Evolutionary conservation across 2,888 invertebrate species (phyloP), one percentile per base, ranked within the genome.

Genomic region (Aethes cnicana): DNA sequence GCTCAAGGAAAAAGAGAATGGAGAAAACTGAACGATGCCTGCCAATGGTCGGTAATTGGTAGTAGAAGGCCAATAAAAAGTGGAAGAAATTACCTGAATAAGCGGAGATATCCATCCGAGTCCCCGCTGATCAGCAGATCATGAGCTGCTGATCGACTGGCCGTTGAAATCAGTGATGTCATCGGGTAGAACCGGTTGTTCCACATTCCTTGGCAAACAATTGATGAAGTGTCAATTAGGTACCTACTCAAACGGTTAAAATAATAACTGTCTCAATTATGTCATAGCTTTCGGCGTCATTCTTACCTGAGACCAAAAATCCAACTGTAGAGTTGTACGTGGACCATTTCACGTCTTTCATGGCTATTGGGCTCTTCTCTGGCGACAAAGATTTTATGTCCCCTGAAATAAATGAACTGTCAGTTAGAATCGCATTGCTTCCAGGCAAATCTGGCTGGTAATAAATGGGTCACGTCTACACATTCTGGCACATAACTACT

Each of bases 331-430:
- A 95, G 66, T 96, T 97, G 66, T 95, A 95, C 1, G 96, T 95
- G 58, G 95, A 92, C 97, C 97, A 97, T 80, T 96, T 96, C 1
- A 95, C 94, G 71, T 97, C 97, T 75, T 97, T 96, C 95, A 96
- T 96, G 2, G 95, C 95, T 56, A 96, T 92, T 2, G 96, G 95
- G 75, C 96, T 96, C 73, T 96, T 96, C 72, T 97, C 96, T 5
- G 95, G 95, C 1, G 96, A 94, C 42, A 97, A 81, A 0, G 96
- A 93, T 78, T 96, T 95, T n/a, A 96, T 94, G 72, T 96, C 96
- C 97, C 97, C 95, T 95, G 71, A 33, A 90, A 88, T n/a, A n/a
- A n/a, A n/a, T n/a, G n/a, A n/a, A n/a, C n/a, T n/a, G n/a, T n/a
- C n/a, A n/a, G n/a, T n/a, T n/a, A n/a, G n/a, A n/a, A n/a, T n/a